Evolutionary conservation across 2,888 invertebrate genomes (phyloP), one percentile per base, ranked within the genome.

Genomic region (Melieria crassipennis): DNA sequence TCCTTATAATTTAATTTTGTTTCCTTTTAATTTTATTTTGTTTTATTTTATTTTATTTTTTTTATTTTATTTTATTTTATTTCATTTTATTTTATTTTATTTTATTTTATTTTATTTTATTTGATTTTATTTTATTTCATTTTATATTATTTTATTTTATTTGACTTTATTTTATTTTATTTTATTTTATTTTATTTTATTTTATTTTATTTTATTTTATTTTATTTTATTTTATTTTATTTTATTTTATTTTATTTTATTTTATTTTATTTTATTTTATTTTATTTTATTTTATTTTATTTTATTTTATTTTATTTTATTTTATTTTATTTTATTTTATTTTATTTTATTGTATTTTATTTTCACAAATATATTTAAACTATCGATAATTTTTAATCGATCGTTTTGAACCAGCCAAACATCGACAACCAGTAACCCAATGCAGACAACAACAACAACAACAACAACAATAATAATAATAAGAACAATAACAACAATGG

Each of bases 101-200:
- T 43, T 58, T 10, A 7, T 43, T 58, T 43, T 6, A 42, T 57
- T 4, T 30, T 57, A 9, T 57, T 4, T 30, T 9, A 5, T 58
- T 4, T 2, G 0, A 30, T 9, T 57, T 57, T 30, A 30, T 13
- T 30, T 30, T 2, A 30, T 30, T 30, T 57, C 13, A 13, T n/a
- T n/a, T n/a, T 9, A 57, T 57, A 7, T 58, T 9, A 4, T 58
- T 58, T 58, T 4, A 16, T 42, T 58, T n/a, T 30, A 16, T 16
- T 57, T 30, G 7, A 57, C 42, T 57, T 57, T 58, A 16, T 9
- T 57, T 57, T 57, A 43, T 43, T 58, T 58, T 58, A 5, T 42
- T 58, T 58, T 58, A 57, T 16, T 57, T 57, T 58, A 16, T 9
- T 57, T 57, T 57, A 43, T 58, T 58, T 58, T 58, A 5, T 42